Evolutionary conservation across 2,797 vertebrate species (phyloP).

Genomic region (Hoplostethus mediterraneus): DNA sequence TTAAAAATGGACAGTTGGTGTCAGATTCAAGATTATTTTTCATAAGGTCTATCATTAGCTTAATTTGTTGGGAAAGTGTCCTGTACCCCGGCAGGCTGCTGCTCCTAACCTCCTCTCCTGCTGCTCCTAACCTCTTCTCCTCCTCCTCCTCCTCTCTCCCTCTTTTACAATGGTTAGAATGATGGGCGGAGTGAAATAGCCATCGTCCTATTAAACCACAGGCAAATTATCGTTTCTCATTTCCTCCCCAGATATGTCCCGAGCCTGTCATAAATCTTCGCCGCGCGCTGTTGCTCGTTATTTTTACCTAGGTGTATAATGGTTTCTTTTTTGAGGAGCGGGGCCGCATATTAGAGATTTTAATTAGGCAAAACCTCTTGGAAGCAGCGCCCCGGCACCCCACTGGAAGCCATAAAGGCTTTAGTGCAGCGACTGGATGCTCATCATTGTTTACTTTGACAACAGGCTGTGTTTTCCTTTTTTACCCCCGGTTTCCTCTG

Average conservation of each 20-base stretch:
- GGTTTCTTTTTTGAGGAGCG: slow-evolving; percentile 33
- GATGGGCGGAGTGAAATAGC: slow-evolving; percentile 50
- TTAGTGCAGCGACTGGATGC: slow-evolving; percentile 4
- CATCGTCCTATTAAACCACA: slow-evolving; percentile 57
- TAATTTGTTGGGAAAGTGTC: slow-evolving; percentile 40
- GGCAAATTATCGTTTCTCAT: slow-evolving; percentile 65
- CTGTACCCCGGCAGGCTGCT: neutral
- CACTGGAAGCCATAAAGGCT: slow-evolving; percentile 31
- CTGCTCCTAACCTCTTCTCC: neutral
- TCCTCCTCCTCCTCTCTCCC: neutral
- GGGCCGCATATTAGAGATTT: slow-evolving; percentile 25
- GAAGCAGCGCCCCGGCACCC: slow-evolving; percentile 31
- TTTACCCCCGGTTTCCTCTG: neutral
- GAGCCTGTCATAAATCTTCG: slow-evolving; percentile 61
- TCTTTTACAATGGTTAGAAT: slow-evolving; percentile 26
- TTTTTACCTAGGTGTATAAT: slow-evolving; percentile 52
- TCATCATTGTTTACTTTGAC: slow-evolving; percentile 27
- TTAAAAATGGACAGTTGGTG: slow-evolving; percentile 39
- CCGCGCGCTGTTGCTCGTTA: slow-evolving; percentile 48
- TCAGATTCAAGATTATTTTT: slow-evolving; percentile 56
- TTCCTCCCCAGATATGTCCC: slow-evolving; percentile 56
- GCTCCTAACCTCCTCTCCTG: neutral
- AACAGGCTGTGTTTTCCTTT: slow-evolving; percentile 7
- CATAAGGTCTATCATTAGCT: slow-evolving; percentile 28
- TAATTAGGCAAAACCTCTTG: slow-evolving; percentile 44